Evolutionary conservation across 2,888 invertebrate genomes (phyloP), one percentile per base, ranked within the genome.

Genomic region (Hypercompe scribonia): DNA sequence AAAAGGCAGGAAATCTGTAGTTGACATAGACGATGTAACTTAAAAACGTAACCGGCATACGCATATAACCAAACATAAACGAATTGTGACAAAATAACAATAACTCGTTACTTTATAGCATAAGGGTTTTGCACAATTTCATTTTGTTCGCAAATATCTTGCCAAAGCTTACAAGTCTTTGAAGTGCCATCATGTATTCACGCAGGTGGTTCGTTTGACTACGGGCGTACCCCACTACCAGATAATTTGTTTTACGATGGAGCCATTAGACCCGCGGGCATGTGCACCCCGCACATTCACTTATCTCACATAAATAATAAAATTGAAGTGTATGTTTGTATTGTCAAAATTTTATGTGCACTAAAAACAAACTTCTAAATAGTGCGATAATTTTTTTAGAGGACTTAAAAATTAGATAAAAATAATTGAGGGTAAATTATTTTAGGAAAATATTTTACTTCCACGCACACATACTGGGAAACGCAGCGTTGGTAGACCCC

Each of bases 141-240:
- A 58, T 39, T 39, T 33, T 69, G 65, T 63, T 73, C 67, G 46
- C 50, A 70, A 73, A 81, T 81, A 75, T 65, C 70, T 72, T 65
- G 76, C 77, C 84, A 78, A 80, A 84, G 78, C 75, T 73, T 65
- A 72, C 73, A 68, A 68, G 73, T 72, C 80, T 84, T 85, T 84
- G 85, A 84, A 80, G 84, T 80, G 70, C 79, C 84, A 70, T 80
- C 83, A 74, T 81, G 83, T 78, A 78, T 79, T 81, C 82, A 81
- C 70, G 78, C 80, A 81, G 80, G 77, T 81, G 78, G 82, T 66
- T 78, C 78, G 81, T 77, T 78, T 77, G 73, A 79, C 81, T 81
- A 71, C 78, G 78, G 46, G 68, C 73, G 78, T 71, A 76, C 74
- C 77, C 68, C 70, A 72, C 80, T 71, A 64, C 39, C 63, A 70